These are phyloP conservation scores for Geodia barretti DNA, from an alignment of 37 sponge, comb jelly and placozoan genomes.

Conservation along the genomic window DNA sequence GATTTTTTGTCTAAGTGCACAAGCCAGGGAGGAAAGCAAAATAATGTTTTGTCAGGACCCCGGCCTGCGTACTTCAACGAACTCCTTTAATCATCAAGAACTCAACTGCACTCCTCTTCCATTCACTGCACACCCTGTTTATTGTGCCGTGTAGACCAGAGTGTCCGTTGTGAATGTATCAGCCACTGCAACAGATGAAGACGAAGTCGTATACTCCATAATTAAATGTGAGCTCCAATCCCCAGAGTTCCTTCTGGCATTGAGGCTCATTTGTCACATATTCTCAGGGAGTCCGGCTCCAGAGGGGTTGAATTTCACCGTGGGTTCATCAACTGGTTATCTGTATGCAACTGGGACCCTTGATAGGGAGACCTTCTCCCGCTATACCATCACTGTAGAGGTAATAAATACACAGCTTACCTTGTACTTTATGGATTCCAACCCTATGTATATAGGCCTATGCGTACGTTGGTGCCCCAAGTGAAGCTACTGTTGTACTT, in stretches of 20 bases:
- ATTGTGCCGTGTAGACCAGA: neutral
- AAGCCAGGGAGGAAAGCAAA: neutral
- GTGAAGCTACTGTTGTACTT: slow-evolving; percentile 30
- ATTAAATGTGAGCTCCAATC: neutral
- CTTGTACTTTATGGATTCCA: neutral
- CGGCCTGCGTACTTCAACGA: too few relatives aligned
- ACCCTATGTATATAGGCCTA: neutral
- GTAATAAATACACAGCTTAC: neutral
- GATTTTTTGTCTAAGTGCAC: too few relatives aligned
- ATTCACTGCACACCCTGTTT: too few relatives aligned
- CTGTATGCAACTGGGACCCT: slow-evolving; percentile 32
- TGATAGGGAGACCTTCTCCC: slow-evolving; percentile 41
- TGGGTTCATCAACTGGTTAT: slow-evolving; percentile 11
- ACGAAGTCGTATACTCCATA: neutral
- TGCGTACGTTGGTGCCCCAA: neutral
- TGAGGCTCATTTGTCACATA: neutral
- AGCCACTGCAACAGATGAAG: neutral
- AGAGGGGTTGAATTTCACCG: slow-evolving; percentile 10
- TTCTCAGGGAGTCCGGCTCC: slow-evolving; percentile 9
- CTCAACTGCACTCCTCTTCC: too few relatives aligned
- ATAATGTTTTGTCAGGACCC: too few relatives aligned
- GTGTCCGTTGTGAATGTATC: neutral
- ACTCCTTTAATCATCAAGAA: too few relatives aligned
- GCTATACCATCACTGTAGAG: slow-evolving; percentile 30
- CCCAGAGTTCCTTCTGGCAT: neutral